Conservation (phyloP, 2,113 vertebrate genomes). For the Raphicerus campestris region DNA sequence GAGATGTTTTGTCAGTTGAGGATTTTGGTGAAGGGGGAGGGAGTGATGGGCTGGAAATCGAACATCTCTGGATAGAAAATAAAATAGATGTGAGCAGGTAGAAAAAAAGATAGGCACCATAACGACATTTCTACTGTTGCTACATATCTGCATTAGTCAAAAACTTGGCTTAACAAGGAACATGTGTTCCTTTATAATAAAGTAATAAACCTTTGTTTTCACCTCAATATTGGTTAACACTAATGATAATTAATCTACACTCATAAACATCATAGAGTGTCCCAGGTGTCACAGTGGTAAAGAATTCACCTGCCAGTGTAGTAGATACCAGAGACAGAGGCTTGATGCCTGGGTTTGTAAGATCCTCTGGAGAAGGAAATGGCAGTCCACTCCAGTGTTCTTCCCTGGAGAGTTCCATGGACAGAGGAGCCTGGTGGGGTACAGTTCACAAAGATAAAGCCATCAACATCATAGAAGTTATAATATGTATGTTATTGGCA, state of each 20-base stretch:
- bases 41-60: background rate
- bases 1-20: background rate
- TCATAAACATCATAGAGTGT: background rate
- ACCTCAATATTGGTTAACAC: background rate
- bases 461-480: background rate
- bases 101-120: background rate
- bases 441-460: background rate
- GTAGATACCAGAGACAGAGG: background rate
- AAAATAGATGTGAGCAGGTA: background rate
- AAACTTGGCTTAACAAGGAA: background rate
- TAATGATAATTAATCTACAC: background rate
- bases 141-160: background rate
- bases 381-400: background rate
- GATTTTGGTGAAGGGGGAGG: background rate
- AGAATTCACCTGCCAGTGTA: background rate
- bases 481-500: background rate
- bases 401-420: background rate
- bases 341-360: background rate
- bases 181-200: background rate
- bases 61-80: background rate
- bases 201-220: background rate
- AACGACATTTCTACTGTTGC: background rate
- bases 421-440: background rate
- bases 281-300: background rate
- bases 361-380: background rate